phyloP scores from a whole-genome alignment of 1,140 invertebrate genomes.

The Polypedilum vanderplanki region DNA sequence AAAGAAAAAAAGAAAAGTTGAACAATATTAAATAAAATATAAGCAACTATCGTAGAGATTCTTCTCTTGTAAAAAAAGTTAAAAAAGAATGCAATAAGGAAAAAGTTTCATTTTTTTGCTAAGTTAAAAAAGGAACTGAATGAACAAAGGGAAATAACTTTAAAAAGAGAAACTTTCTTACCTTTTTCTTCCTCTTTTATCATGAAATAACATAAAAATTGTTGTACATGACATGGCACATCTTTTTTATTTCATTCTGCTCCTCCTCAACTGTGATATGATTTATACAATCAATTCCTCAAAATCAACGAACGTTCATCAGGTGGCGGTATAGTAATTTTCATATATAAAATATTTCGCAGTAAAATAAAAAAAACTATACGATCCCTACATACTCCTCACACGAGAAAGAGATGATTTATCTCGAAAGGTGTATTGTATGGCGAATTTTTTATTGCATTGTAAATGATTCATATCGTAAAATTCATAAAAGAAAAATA shows the following conservation, averaged over 20 bases:
- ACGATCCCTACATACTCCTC: neutral
- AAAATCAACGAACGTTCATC: constrained; percentile 17
- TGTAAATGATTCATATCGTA: constrained; percentile 14
- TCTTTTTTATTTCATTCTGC: neutral
- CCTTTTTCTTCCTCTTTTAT: too few relatives aligned
- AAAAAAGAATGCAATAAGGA: too few relatives aligned
- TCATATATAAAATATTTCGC: neutral
- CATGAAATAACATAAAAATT: constrained; percentile 1
- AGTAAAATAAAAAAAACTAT: constrained; percentile 15
- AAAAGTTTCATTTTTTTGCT: neutral
- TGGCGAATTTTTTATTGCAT: constrained; percentile 18
- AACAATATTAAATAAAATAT: too few relatives aligned
- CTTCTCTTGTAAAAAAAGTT: too few relatives aligned
- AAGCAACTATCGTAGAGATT: too few relatives aligned
- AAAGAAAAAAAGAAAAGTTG: too few relatives aligned
- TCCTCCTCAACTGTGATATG: neutral
- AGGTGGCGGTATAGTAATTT: constrained; percentile 8
- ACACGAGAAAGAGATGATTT: neutral
- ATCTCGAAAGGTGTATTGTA: constrained; percentile 17
- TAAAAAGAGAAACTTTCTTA: constrained; percentile 7
- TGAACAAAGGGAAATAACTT: neutral
- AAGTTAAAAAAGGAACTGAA: neutral
- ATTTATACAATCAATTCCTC: constrained; percentile 13
- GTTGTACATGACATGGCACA: constrained; percentile 16
- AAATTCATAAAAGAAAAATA: neutral